Base-by-base conservation (phyloP, 2,113 vertebrate genomes). In the Scartelaos histophorus region DNA sequence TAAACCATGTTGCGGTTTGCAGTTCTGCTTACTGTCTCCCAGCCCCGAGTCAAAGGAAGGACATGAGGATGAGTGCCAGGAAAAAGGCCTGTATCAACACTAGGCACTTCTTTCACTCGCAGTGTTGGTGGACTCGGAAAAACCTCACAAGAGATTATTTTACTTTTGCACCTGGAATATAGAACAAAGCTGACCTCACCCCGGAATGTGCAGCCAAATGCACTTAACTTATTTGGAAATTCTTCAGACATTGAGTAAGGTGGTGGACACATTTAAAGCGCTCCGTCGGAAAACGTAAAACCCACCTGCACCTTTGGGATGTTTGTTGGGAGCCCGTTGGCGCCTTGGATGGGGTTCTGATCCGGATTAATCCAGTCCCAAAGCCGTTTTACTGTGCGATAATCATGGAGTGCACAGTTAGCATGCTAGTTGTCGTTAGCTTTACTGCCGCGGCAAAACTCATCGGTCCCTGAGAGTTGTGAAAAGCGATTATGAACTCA, bases 361-460 rank as follows among this genome's bases (percentile, higher is more conserved):
- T 88, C 86, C 46, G 13, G 78, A 78, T 80, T 88, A 78, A 90
- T 88, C 85, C 86, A 87, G 87, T 84, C 62, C 75, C 13, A 25
- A 74, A 38, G 67, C 61, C 5, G 38, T 29, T 29, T 29, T 29
- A 29, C 4, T 29, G 29, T 29, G 2, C 29, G 29, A 29, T 4
- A 29, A 29, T 29, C 29, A 29, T 2, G 29, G 2, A 29, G 29
- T 29, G 29, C 29, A 29, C 29, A n/a, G n/a, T n/a, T n/a, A n/a
- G n/a, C n/a, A n/a, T n/a, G n/a, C n/a, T n/a, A n/a, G n/a, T n/a
- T n/a, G n/a, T n/a, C n/a, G 29, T 29, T 29, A 2, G 29, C 29
- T 29, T 29, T 29, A 29, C 29, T 4, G 29, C 4, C 4, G 29
- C 4, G 29, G 29, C 29, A 29, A 29, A 29, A 29, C 29, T 29